Percentiles rank a stretch among this genome's conserved stretches.
Evolutionary conservation across 2,797 vertebrate genomes (phyloP).

Genomic region (Alfaro cultratus): DNA sequence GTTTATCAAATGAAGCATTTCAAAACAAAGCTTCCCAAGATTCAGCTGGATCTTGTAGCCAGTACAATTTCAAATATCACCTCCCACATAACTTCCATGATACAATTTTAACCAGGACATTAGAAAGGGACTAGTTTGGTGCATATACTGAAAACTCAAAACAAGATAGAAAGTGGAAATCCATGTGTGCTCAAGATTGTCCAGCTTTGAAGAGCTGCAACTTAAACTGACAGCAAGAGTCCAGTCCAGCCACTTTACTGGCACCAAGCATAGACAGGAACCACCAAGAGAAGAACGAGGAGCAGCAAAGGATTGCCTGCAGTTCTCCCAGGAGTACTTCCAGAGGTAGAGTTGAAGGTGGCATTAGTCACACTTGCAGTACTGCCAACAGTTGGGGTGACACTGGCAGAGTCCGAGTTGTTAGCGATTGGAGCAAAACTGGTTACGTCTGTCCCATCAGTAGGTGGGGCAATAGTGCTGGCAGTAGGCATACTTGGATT

Average conservation of each 20-base stretch:
- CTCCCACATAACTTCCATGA: background rate
- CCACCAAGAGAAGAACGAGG: background rate
- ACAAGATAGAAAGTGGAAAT: background rate
- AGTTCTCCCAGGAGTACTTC: background rate
- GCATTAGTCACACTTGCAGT: background rate
- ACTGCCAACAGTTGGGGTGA: background rate
- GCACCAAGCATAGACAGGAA: background rate
- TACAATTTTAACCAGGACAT: background rate
- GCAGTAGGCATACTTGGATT: background rate
- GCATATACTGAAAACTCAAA: background rate
- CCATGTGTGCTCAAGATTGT: background rate
- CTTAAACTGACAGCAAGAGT: background rate
- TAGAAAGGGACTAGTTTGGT: background rate
- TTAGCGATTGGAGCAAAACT: background rate
- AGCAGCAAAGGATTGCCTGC: background rate
- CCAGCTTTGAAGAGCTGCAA: background rate
- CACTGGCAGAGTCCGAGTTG: background rate
- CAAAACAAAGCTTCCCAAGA: background rate
- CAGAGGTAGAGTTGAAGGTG: background rate
- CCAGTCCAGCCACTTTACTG: background rate
- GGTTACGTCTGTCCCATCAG: background rate
- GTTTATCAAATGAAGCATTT: background rate
- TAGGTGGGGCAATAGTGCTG: background rate
- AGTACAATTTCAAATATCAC: background rate
- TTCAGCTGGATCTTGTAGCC: background rate